Evolutionary conservation across 2,113 vertebrate genomes (phyloP).

Genomic region (Leptosomus discolor): DNA sequence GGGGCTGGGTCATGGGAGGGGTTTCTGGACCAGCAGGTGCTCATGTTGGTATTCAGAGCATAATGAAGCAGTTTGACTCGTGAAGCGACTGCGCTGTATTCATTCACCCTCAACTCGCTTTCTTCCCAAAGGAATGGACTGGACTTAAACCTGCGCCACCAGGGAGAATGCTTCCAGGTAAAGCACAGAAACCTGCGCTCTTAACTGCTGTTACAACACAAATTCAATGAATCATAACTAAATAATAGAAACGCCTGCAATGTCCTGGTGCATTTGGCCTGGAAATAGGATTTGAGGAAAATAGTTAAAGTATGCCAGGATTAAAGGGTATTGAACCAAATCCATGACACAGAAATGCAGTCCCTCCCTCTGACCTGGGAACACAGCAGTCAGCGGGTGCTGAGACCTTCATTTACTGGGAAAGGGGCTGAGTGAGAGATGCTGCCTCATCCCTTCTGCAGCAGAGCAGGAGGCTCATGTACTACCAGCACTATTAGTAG

Average conservation of each 20-base stretch:
- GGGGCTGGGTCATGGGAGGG: not conserved
- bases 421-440: not conserved
- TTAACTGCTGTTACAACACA: not conserved
- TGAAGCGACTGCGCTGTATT: not conserved
- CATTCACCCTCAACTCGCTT: not conserved
- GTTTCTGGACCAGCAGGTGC: not conserved
- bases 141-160: not conserved
- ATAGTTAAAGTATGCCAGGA: not conserved
- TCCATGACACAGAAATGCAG: not conserved
- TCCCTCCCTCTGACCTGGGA: not conserved
- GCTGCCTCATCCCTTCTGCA: not conserved
- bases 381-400: not conserved
- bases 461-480: not conserved
- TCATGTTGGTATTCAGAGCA: not conserved
- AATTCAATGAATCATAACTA: not conserved
- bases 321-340: not conserved
- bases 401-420: not conserved
- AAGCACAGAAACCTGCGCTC: not conserved
- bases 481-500: not conserved
- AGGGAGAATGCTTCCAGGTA: conserved; percentile 9
- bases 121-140: conserved; percentile 15
- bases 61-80: not conserved
- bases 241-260: not conserved
- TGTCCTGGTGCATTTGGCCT: not conserved
- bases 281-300: not conserved